Base-by-base conservation (phyloP, 2,888 invertebrate genomes). In the Lasius fuliginosus region DNA sequence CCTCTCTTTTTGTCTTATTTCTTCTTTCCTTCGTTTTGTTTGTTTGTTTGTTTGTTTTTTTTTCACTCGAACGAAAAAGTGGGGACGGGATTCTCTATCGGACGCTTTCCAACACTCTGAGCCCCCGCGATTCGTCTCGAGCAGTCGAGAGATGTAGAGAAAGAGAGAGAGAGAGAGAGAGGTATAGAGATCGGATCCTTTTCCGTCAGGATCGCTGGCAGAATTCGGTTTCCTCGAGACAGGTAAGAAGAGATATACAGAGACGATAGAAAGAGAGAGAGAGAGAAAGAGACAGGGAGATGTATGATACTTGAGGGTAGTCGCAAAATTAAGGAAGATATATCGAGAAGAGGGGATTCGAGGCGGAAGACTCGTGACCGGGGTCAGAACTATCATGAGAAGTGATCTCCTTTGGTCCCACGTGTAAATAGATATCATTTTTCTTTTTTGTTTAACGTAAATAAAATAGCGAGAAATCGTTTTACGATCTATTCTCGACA, bases 71-170 rank as follows among this genome's bases (percentile, higher is more conserved):
- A 74, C 64, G 23, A 49, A 30, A 84, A 49, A 67, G 74, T 56
- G 27, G 69, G 53, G 49, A 30, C 12, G 36, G 53, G 76, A 27
- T 53, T 46, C 46, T 73, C 69, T 71, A 56, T 36, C 83, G 62
- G 68, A 84, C 76, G 77, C 42, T 77, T 77, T 69, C 77, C 77
- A 77, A 77, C 67, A 33, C 77, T 77, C 77, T 77, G 77, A 69
- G 77, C 77, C 77, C 69, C 53, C 69, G 62, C 49, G 36, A 67
- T 65, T 49, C 23, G 30, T 56, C 60, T 36, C 77, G 53, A 79
- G 68, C 36, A 58, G 49, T 30, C 69, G 56, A 85, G 36, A 65
- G 46, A 73, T 42, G 36, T 9, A 67, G 8, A 74, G 30, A 62
- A 11, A 82, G 0, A 69, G 27, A 27, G 18, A 74, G 60, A 42